These are phyloP conservation scores for Lepas anatifera DNA, from an alignment of 2,888 invertebrate genomes.

Conservation along the genomic window DNA sequence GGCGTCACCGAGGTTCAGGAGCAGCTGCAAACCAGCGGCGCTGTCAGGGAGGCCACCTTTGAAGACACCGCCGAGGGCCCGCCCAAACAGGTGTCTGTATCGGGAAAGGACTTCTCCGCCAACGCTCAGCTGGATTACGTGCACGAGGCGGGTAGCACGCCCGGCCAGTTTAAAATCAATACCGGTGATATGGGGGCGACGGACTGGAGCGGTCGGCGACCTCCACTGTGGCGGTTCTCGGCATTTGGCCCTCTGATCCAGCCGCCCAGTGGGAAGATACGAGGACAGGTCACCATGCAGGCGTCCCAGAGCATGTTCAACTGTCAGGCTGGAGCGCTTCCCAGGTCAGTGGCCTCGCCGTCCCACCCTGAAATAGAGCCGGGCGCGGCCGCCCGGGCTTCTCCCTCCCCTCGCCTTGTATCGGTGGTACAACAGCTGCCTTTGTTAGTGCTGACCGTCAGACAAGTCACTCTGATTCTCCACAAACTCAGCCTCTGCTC, in stretches of 20 bases:
- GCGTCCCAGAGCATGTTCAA: conserved; percentile 3
- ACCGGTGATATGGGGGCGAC: neutral
- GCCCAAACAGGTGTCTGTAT: neutral
- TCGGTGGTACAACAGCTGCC: too few relatives aligned
- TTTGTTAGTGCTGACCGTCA: too few relatives aligned
- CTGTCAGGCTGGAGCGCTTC: neutral
- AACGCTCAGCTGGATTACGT: neutral
- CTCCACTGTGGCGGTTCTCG: neutral
- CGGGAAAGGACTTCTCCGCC: neutral
- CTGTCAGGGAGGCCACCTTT: neutral
- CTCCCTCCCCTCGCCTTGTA: too few relatives aligned
- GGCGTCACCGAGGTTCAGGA: conserved; percentile 4
- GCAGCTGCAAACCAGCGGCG: neutral
- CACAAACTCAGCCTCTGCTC: too few relatives aligned
- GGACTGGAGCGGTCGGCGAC: neutral
- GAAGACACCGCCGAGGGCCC: neutral
- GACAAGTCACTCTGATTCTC: too few relatives aligned
- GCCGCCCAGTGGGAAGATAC: neutral
- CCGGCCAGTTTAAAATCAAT: neutral
- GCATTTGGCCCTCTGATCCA: conserved; percentile 3
- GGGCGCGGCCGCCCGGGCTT: too few relatives aligned
- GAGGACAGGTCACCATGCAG: neutral
- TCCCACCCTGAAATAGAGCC: too few relatives aligned
- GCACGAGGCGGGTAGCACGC: neutral
- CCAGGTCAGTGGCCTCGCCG: neutral